These are phyloP conservation scores for Nyctalus aviator DNA, from an alignment of 2,797 vertebrate genomes.

Conservation along the genomic window DNA sequence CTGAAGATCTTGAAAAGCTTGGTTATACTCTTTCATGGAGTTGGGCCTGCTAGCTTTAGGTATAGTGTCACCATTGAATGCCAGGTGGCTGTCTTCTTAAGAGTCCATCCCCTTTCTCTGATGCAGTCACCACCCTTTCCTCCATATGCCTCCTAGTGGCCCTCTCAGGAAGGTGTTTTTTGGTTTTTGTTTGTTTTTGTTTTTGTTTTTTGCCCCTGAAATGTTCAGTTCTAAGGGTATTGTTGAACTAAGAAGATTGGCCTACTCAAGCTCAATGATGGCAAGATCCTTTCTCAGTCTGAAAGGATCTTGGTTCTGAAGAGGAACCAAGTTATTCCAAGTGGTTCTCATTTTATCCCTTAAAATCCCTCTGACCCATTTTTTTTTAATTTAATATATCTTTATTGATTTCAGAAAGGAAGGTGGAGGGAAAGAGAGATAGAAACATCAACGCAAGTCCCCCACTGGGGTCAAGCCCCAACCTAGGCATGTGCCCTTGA, in stretches of 20 bases:
- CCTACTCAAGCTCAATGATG: not conserved
- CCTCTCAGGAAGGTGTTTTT: not conserved
- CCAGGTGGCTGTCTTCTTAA: not conserved
- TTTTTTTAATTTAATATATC: no score
- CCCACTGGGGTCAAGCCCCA: no score
- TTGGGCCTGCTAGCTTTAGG: not conserved
- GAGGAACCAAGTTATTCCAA: not conserved
- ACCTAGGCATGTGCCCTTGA: no score
- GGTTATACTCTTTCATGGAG: not conserved
- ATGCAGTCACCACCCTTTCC: not conserved
- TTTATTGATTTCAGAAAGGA: no score
- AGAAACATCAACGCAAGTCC: no score
- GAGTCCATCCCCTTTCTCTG: not conserved
- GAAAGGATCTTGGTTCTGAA: not conserved
- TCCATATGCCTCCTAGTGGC: slow-evolving; percentile 40
- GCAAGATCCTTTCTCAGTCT: slow-evolving; percentile 1
- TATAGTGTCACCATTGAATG: not conserved
- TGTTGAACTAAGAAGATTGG: not conserved
- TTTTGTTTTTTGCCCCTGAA: not conserved
- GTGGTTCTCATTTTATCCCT: slow-evolving; percentile 9
- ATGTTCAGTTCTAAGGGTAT: not conserved
- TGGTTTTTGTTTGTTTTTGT: not conserved
- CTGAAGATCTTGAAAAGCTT: not conserved
- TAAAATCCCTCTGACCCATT: not conserved
- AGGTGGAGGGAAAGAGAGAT: no score